Evolutionary conservation across 1,140 invertebrate species (phyloP).

Genomic region (Drosophila lini): DNA sequence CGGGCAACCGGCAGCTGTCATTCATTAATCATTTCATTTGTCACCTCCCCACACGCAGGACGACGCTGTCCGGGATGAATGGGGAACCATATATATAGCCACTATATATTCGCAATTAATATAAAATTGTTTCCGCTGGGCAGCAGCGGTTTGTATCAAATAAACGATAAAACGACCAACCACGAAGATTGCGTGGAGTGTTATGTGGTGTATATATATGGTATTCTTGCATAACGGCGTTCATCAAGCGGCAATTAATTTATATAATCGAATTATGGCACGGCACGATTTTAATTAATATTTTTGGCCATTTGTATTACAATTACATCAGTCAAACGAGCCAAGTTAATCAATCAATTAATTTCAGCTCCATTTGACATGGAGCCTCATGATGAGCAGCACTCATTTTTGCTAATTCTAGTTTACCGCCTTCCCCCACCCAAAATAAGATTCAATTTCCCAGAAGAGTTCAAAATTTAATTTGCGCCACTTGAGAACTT

Average conservation of each 20-base stretch:
- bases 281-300: conserved; percentile 49
- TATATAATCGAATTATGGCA: conserved; percentile 49
- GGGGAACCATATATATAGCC: conserved; percentile 18
- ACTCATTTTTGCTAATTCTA: background rate
- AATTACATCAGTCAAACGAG: conserved; percentile 39
- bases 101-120: conserved; percentile 52
- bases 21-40: conserved; percentile 74
- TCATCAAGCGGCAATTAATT: conserved; percentile 52
- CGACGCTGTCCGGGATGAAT: background rate
- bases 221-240: conserved; percentile 10
- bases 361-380: conserved; percentile 14
- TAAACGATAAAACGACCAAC: conserved; percentile 4
- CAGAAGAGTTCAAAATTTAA: conserved; percentile 21
- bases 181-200: conserved; percentile 1
- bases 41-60: conserved; percentile 35
- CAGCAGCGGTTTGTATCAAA: conserved; percentile 21
- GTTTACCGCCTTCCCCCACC: background rate
- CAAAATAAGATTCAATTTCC: conserved; percentile 1
- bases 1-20: conserved; percentile 42
- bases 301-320: conserved; percentile 36
- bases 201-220: conserved; percentile 4
- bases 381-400: background rate
- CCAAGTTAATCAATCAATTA: conserved; percentile 38
- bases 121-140: conserved; percentile 31
- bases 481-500: conserved; percentile 32